Percentiles rank a stretch among this genome's conserved stretches.
These are phyloP conservation scores for Clepsis dumicolana DNA, from an alignment of 2,888 invertebrate genomes.

Conservation along the genomic window DNA sequence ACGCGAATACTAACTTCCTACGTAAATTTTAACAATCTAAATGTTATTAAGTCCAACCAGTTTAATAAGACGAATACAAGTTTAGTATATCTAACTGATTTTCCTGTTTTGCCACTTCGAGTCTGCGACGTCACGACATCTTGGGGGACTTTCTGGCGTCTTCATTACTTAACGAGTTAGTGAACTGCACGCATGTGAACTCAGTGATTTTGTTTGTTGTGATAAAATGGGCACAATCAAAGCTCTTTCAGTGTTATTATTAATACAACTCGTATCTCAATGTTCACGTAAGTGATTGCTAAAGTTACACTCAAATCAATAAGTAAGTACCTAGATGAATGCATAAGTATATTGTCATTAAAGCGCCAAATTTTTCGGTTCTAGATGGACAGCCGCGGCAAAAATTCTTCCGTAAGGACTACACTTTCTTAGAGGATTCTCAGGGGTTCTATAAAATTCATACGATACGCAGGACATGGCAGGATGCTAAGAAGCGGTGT, in stretches of 20 bases:
- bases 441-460: constrained; percentile 50
- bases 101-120: constrained; percentile 35
- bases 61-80: constrained; percentile 18
- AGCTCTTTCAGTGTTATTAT: constrained; percentile 44
- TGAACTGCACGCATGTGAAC: constrained; percentile 15
- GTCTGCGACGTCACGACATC: constrained; percentile 16
- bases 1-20: not conserved
- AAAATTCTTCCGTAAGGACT: constrained; percentile 49
- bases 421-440: constrained; percentile 45
- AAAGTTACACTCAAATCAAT: not conserved
- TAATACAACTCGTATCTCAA: constrained; percentile 43
- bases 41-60: constrained; percentile 26
- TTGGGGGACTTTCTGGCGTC: not conserved
- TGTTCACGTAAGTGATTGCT: constrained; percentile 48
- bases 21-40: constrained; percentile 18
- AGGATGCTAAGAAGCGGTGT: constrained; percentile 46
- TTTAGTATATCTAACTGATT: constrained; percentile 18
- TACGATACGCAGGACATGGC: constrained; percentile 46
- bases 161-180: constrained; percentile 16
- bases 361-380: constrained; percentile 45
- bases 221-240: constrained; percentile 47
- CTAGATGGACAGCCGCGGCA: constrained; percentile 57
- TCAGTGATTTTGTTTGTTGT: constrained; percentile 38
- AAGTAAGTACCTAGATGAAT: constrained; percentile 12
- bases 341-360: constrained; percentile 13